Conservation (phyloP, 2,888 invertebrate genomes). For the Colletes collaris region DNA sequence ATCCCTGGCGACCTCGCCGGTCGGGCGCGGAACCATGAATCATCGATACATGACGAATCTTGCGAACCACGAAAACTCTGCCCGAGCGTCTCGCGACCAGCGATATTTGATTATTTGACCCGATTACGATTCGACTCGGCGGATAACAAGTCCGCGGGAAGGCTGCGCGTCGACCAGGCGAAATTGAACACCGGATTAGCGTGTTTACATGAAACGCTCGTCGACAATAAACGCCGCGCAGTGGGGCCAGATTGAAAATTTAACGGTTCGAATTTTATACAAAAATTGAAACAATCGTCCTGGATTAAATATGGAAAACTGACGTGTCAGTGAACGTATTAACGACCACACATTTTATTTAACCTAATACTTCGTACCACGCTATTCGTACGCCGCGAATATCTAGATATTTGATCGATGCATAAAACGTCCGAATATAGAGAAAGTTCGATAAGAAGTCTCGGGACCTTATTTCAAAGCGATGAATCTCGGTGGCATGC, state of each 20-base stretch:
- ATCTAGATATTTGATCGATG: too few species aligned
- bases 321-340: too few species aligned
- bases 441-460: too few species aligned
- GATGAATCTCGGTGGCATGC: conserved; percentile 17
- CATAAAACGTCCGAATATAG: too few species aligned
- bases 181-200: conserved; percentile 25
- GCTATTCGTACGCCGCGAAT: too few species aligned
- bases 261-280: too few species aligned
- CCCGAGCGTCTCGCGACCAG: conserved; percentile 17
- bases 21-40: conserved; percentile 22
- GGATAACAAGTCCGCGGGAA: conserved; percentile 18
- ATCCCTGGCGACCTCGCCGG: conserved; percentile 15
- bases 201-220: conserved; percentile 31
- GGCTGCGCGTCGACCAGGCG: conserved; percentile 20
- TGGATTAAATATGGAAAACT: too few species aligned
- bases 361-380: too few species aligned
- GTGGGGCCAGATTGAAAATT: too few species aligned
- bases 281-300: too few species aligned
- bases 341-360: too few species aligned
- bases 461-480: neutral
- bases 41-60: conserved; percentile 36
- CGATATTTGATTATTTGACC: conserved; percentile 45
- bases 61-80: conserved; percentile 29
- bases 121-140: conserved; percentile 41
- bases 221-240: conserved; percentile 1